phyloP scores from a whole-genome alignment of 1,140 invertebrate species.

The Pseudomyrmex dendroicus region DNA sequence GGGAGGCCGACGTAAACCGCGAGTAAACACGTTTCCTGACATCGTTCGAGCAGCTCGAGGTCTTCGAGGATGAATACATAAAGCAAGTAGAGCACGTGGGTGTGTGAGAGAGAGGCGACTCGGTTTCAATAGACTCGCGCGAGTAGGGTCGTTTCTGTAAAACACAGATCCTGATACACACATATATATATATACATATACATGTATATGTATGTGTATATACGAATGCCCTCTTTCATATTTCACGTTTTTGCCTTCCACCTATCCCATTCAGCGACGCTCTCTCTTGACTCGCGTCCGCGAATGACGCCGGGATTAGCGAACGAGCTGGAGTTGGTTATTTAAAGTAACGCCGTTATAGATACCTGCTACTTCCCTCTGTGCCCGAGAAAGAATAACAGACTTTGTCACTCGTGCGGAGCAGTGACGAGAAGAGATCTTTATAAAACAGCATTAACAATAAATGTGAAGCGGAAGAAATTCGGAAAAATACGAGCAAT shows the following conservation, averaged over 20 bases:
- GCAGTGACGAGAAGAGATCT: not conserved
- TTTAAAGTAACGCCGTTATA: constrained; percentile 14
- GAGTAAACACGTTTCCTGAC: constrained; percentile 37
- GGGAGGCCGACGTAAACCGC: constrained; percentile 12
- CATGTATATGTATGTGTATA: no score
- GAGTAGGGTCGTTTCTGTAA: constrained; percentile 19
- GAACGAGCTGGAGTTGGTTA: not conserved
- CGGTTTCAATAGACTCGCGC: constrained; percentile 35
- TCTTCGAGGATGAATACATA: constrained; percentile 20
- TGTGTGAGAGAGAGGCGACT: not conserved
- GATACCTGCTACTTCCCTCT: not conserved
- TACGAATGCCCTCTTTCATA: constrained; percentile 24
- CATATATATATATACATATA: no score
- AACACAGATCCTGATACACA: not conserved
- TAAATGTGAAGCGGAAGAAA: not conserved
- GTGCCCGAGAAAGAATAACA: not conserved
- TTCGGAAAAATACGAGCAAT: not conserved
- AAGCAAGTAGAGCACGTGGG: not conserved
- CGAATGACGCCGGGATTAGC: not conserved
- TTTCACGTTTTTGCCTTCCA: constrained; percentile 18
- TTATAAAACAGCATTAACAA: not conserved
- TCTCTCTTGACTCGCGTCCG: constrained; percentile 1
- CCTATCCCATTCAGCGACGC: constrained; percentile 7
- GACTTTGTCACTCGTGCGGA: not conserved
- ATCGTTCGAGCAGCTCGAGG: not conserved